These are phyloP conservation scores for Gallinago undulata DNA, from an alignment of 2,113 vertebrate species.

Conservation along the genomic window DNA sequence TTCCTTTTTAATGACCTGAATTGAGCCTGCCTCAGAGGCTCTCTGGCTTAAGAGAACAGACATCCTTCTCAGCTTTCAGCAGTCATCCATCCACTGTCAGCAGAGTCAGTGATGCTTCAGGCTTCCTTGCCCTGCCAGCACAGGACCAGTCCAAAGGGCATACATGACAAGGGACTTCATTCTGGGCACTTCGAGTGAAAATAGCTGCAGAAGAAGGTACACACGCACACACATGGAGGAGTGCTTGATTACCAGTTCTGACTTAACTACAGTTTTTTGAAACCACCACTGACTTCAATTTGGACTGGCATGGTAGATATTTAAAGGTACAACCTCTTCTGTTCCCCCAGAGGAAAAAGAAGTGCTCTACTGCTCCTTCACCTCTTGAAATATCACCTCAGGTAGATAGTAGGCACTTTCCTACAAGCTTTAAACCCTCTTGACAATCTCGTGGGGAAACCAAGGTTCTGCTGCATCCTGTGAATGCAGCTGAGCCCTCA, in stretches of 20 bases:
- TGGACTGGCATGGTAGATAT: not conserved
- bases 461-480: not conserved
- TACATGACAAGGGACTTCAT: not conserved
- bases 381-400: not conserved
- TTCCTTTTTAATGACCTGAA: not conserved
- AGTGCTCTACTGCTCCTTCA: not conserved
- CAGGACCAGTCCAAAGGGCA: not conserved
- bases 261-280: not conserved
- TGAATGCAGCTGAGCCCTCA: not conserved
- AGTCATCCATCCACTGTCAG: not conserved
- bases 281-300: not conserved
- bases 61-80: not conserved
- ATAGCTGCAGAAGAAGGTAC: not conserved
- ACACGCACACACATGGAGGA: no score
- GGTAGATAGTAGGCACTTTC: not conserved
- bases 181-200: not conserved
- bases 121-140: not conserved
- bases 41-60: not conserved
- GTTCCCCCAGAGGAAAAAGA: not conserved
- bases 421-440: not conserved
- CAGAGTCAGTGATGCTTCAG: not conserved
- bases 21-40: not conserved
- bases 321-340: not conserved
- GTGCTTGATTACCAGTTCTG: not conserved
- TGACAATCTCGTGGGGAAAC: not conserved